phyloP scores from a whole-genome alignment of 2,113 vertebrate genomes.

The Ameiurus melas region DNA sequence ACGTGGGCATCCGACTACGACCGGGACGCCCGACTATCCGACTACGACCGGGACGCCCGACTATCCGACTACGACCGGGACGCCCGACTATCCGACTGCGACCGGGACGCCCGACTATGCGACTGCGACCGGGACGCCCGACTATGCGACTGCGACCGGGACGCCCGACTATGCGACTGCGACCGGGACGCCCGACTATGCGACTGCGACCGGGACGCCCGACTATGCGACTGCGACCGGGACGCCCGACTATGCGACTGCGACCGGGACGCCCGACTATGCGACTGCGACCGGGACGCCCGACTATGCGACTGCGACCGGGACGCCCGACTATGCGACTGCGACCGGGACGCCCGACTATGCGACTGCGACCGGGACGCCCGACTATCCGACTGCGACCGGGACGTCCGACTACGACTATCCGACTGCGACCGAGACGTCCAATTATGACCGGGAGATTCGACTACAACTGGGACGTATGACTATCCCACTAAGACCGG shows the following conservation, averaged over 20 bases:
- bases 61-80: not conserved
- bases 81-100: not conserved
- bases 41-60: not conserved
- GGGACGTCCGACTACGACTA: not conserved
- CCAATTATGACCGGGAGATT: conserved; percentile 72
- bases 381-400: conserved; percentile 60
- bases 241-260: too few relatives aligned
- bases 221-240: too few relatives aligned
- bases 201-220: too few relatives aligned
- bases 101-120: not conserved
- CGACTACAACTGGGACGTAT: conserved; percentile 60
- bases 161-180: too few relatives aligned
- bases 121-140: too few relatives aligned
- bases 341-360: not conserved
- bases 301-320: not conserved
- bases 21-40: not conserved
- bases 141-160: too few relatives aligned
- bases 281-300: conserved; percentile 39
- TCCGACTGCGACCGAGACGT: not conserved
- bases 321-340: too few relatives aligned
- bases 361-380: conserved; percentile 71
- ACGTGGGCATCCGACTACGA: too few relatives aligned
- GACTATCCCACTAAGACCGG: conserved; percentile 58
- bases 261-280: conserved; percentile 78
- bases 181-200: too few relatives aligned